Conservation (phyloP, 2,888 invertebrate genomes). For the Thera britannica region DNA sequence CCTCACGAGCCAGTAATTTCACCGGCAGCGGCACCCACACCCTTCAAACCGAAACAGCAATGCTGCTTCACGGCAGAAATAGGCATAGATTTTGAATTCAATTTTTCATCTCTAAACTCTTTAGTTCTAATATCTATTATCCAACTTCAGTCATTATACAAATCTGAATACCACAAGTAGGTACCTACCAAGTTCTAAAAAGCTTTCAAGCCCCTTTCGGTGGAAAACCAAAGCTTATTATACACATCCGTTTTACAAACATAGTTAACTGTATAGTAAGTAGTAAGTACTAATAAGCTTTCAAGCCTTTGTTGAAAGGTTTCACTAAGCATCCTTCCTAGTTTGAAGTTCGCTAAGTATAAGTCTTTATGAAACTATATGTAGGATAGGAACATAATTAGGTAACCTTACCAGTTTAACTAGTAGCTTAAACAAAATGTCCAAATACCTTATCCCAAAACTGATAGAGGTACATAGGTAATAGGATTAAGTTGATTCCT, state of each 20-base stretch:
- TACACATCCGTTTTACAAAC: constrained; percentile 9
- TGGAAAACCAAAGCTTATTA: neutral
- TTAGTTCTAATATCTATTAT: too few relatives aligned
- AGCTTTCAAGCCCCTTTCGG: neutral
- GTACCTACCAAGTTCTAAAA: neutral
- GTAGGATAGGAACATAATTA: neutral
- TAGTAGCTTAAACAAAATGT: neutral
- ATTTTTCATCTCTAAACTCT: too few relatives aligned
- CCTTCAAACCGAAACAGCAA: too few relatives aligned
- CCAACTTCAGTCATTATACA: too few relatives aligned
- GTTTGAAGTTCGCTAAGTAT: constrained; percentile 27
- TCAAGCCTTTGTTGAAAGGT: constrained; percentile 24
- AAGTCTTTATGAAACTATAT: constrained; percentile 7
- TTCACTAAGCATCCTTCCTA: constrained; percentile 22
- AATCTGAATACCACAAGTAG: too few relatives aligned
- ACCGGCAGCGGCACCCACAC: too few relatives aligned
- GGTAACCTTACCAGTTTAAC: neutral
- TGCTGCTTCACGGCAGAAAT: too few relatives aligned
- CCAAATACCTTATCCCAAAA: neutral
- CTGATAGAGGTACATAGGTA: too few relatives aligned
- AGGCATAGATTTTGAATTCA: too few relatives aligned
- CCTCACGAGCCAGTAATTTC: too few relatives aligned
- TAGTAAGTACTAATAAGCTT: constrained; percentile 18
- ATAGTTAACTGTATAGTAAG: constrained; percentile 1
- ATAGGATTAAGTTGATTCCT: too few relatives aligned